Conservation (phyloP, 2,888 invertebrate species). For the Aphodius sticticus region DNA sequence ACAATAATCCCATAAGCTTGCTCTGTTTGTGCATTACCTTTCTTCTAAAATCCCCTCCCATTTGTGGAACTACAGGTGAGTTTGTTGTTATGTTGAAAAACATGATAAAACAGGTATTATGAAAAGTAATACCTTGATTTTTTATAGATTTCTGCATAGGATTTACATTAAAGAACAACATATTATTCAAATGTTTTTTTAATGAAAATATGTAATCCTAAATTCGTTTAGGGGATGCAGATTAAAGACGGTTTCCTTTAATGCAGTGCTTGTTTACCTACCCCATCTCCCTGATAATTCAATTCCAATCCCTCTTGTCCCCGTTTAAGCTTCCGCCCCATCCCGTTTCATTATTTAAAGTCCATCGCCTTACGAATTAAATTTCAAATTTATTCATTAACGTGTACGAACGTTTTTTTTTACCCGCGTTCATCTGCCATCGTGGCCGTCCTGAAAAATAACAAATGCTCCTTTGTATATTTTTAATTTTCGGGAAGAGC, state of each 20-base stretch:
- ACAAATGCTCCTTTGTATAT: background rate
- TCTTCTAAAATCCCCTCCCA: too few relatives aligned
- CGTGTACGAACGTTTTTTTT: background rate
- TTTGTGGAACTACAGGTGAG: too few relatives aligned
- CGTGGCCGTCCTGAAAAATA: background rate
- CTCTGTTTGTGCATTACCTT: too few relatives aligned
- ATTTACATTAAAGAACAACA: too few relatives aligned
- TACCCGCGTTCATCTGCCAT: background rate
- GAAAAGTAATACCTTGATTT: too few relatives aligned
- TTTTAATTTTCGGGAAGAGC: background rate
- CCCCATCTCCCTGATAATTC: background rate
- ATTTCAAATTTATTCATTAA: conserved; percentile 4
- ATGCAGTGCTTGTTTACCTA: background rate
- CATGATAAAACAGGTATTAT: too few relatives aligned
- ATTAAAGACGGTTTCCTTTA: background rate
- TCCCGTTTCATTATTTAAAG: background rate
- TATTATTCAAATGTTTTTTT: too few relatives aligned
- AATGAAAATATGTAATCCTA: background rate
- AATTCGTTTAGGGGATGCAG: background rate
- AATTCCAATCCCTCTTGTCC: background rate
- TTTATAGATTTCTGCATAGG: too few relatives aligned
- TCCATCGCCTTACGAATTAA: background rate
- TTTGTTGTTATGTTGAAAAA: too few relatives aligned
- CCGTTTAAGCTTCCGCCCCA: background rate
- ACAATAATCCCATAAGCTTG: too few relatives aligned